Evolutionary conservation across 2,797 vertebrate genomes (phyloP).

Genomic region (Tauraco hartlaubi): DNA sequence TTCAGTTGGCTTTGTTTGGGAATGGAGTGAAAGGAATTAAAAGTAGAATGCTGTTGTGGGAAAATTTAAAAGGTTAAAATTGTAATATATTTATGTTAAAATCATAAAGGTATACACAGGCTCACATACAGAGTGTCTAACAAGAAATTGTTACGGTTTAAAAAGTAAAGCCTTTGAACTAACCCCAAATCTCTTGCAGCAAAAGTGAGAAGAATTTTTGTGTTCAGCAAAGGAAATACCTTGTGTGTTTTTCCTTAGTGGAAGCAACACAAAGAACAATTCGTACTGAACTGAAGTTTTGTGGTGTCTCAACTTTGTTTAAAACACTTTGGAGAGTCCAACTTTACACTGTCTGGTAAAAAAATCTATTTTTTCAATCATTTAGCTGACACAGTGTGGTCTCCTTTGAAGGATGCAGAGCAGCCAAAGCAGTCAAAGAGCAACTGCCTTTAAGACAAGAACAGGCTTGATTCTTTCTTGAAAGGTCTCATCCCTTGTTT

Average conservation of each 20-base stretch:
- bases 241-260: neutral
- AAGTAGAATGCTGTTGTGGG: neutral
- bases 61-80: neutral
- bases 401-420: constrained; percentile 25
- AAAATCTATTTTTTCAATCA: constrained; percentile 15
- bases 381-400: constrained; percentile 5
- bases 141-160: constrained; percentile 25
- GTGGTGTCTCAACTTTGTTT: constrained; percentile 56
- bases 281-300: constrained; percentile 24
- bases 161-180: constrained; percentile 32
- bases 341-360: constrained; percentile 20
- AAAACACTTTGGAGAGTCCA: constrained; percentile 33
- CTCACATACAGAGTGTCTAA: neutral
- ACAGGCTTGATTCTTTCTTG: neutral
- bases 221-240: constrained; percentile 55
- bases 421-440: neutral
- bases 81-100: neutral
- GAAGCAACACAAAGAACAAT: constrained; percentile 49
- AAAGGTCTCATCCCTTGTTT: neutral
- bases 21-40: neutral
- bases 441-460: constrained; percentile 23
- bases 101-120: neutral
- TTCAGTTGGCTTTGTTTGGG: neutral
- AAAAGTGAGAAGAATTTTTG: constrained; percentile 44
- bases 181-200: constrained; percentile 11